Conservation (phyloP, 2,113 vertebrate species). For the Petrocephalus zakoni region DNA sequence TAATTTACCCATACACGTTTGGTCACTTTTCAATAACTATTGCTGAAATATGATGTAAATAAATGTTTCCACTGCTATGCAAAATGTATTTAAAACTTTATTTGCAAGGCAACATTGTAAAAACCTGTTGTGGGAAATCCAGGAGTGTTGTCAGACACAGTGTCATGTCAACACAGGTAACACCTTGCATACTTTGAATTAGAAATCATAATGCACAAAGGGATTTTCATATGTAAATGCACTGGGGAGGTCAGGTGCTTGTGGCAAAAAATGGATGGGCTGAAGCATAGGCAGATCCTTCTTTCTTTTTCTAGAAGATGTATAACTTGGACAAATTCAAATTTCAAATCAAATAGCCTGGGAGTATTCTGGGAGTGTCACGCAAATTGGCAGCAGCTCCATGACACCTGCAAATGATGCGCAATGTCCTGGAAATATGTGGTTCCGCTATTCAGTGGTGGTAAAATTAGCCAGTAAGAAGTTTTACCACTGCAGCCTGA, state of each 20-base stretch:
- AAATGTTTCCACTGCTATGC: not conserved
- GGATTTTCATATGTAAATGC: not conserved
- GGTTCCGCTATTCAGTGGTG: too few relatives aligned
- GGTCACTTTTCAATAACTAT: not conserved
- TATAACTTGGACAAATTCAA: not conserved
- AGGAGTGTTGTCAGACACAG: not conserved
- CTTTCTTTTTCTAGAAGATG: not conserved
- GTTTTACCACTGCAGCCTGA: too few relatives aligned
- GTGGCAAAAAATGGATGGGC: not conserved
- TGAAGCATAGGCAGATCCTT: not conserved
- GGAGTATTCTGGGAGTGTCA: too few relatives aligned
- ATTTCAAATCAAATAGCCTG: not conserved
- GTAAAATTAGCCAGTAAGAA: too few relatives aligned
- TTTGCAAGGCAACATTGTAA: not conserved
- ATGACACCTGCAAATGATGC: too few relatives aligned
- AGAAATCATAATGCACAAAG: not conserved
- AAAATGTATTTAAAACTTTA: not conserved
- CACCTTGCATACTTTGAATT: not conserved
- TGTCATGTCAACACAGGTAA: not conserved
- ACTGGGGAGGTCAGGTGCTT: not conserved
- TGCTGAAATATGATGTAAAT: not conserved
- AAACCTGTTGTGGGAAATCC: not conserved
- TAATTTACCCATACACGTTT: not conserved
- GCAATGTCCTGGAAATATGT: too few relatives aligned
- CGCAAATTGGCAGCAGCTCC: too few relatives aligned